A percentile compares a stretch with the other conserved stretches of the same genome.
These are phyloP conservation scores for Morpho achilles DNA, from an alignment of 2,888 invertebrate genomes.

Conservation along the genomic window DNA sequence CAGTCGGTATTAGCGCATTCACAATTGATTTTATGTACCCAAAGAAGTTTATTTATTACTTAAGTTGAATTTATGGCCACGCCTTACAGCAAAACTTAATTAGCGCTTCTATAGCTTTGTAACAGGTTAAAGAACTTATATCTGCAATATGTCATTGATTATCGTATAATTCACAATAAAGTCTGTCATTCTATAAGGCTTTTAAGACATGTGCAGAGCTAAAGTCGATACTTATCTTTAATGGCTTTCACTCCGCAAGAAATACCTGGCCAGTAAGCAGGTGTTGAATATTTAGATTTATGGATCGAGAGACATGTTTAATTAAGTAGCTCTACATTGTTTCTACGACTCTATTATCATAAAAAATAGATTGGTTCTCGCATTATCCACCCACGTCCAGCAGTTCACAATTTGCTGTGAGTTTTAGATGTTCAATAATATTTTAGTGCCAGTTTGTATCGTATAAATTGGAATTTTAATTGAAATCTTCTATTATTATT, in stretches of 20 bases:
- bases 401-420: slow-evolving; percentile 25
- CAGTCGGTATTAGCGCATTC: not conserved
- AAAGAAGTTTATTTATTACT: slow-evolving; percentile 4
- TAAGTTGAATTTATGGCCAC: slow-evolving; percentile 1
- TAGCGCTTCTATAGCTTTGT: slow-evolving; percentile 10
- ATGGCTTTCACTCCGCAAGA: slow-evolving; percentile 47
- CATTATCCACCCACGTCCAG: slow-evolving; percentile 25
- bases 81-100: slow-evolving; percentile 11
- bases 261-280: slow-evolving; percentile 32
- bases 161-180: slow-evolving; percentile 11
- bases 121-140: slow-evolving; percentile 14
- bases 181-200: slow-evolving; percentile 19
- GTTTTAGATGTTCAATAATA: slow-evolving; percentile 20
- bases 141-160: slow-evolving; percentile 14
- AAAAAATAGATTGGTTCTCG: slow-evolving; percentile 48
- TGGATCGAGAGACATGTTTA: slow-evolving; percentile 69
- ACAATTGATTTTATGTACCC: slow-evolving; percentile 1
- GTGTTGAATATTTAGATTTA: slow-evolving; percentile 65
- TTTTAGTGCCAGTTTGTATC: slow-evolving; percentile 11
- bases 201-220: slow-evolving; percentile 32
- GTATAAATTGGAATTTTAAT: not conserved
- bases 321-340: slow-evolving; percentile 66
- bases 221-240: slow-evolving; percentile 45
- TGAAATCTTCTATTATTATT: not conserved
- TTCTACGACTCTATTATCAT: slow-evolving; percentile 47